A percentile compares a stretch with the other conserved stretches of the same genome.
These are phyloP conservation scores for Lasioglossum figueresi DNA, from an alignment of 2,888 invertebrate species.

Conservation along the genomic window DNA sequence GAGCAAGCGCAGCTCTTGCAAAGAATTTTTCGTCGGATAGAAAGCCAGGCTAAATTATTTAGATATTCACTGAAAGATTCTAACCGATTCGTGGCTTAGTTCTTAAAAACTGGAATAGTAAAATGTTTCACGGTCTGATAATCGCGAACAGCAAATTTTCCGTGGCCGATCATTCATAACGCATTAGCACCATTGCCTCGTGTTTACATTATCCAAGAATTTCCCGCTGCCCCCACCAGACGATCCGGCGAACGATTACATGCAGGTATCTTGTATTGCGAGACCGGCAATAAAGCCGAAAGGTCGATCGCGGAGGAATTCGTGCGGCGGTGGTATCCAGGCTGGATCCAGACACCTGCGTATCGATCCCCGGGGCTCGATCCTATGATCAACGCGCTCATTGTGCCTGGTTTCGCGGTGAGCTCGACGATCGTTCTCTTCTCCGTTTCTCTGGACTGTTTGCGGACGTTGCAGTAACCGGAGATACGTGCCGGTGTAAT, in stretches of 20 bases:
- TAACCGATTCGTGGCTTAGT: not conserved
- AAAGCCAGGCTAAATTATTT: too few species aligned
- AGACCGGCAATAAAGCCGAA: conserved; percentile 7
- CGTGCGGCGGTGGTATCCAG: conserved; percentile 7
- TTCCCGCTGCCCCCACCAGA: not conserved
- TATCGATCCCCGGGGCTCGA: conserved; percentile 25
- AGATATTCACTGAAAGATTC: too few species aligned
- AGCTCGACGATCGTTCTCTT: conserved; percentile 18
- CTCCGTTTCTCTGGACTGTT: conserved; percentile 18
- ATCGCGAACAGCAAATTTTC: not conserved
- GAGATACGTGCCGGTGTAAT: conserved; percentile 30
- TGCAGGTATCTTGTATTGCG: not conserved
- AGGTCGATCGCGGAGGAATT: conserved; percentile 32
- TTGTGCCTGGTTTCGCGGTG: conserved; percentile 35
- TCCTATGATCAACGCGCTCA: conserved; percentile 54
- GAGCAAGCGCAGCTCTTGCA: too few species aligned
- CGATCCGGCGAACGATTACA: not conserved
- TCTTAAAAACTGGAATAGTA: not conserved
- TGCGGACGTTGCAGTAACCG: conserved; percentile 45
- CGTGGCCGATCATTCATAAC: conserved; percentile 1
- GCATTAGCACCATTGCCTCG: not conserved
- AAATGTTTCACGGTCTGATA: not conserved
- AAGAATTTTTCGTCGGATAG: too few species aligned
- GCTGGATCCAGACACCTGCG: conserved; percentile 29
- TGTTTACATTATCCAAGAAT: conserved; percentile 10